Evolutionary conservation across 2,888 invertebrate genomes (phyloP), one percentile per base, ranked within the genome.

Genomic region (Eristalinus sepulchralis): DNA sequence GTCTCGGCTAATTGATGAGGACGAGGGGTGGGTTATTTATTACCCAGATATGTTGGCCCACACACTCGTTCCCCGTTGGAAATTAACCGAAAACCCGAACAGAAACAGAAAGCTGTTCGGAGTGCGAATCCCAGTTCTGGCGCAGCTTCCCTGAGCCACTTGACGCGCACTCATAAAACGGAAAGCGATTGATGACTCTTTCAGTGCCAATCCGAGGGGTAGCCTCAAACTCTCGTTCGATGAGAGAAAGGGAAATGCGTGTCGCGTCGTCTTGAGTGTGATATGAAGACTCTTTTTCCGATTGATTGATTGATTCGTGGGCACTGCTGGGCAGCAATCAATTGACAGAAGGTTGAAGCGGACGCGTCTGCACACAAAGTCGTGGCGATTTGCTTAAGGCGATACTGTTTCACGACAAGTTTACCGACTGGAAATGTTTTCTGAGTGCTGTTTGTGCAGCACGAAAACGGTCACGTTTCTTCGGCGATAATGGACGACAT

Each of bases 101-200:
- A 47, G 17, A 47, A 8, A 47, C 17, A 8, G 47, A 47, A 47
- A 47, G 47, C 47, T 5, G 39, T 17, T 47, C n/a, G n/a, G 39
- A 11, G 39, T 1, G 36, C 39, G n/a, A 47, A 47, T n/a, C n/a
- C 39, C n/a, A n/a, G n/a, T 47, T 47, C 17, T 47, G 47, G 47
- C 47, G 8, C 17, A 17, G 47, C 11, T 36, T n/a, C n/a, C n/a
- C 4, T 39, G 39, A 13, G 13, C 39, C n/a, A n/a, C 39, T 62
- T 71, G 47, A 27, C 27, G 27, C 27, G 27, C 27, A 27, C 75
- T 59, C 47, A 60, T 59, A 67, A 67, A 76, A 76, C 67, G 60
- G 76, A 68, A 76, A 76, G 76, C 76, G 27, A 67, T 53, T 75
- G 66, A 59, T 66, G 59, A 57, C 75, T 59, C 39, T 75, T 59